Conservation (phyloP, 2,797 vertebrate genomes). For the Anguilla obscura region DNA sequence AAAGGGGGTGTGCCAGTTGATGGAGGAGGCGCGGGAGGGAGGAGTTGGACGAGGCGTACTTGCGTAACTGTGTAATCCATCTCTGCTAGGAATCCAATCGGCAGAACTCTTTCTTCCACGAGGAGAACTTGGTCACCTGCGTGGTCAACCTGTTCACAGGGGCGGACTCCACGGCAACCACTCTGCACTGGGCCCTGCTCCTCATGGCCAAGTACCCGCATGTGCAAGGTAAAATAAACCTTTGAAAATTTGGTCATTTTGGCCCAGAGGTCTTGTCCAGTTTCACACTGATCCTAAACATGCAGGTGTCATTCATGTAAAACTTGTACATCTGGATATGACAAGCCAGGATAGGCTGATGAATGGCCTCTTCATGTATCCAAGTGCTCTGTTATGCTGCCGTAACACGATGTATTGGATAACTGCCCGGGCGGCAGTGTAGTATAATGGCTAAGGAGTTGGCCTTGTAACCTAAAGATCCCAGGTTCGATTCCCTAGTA, state of each 20-base stretch:
- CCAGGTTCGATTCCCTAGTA: too few species aligned
- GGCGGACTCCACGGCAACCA: slow-evolving; percentile 23
- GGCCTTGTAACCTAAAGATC: too few species aligned
- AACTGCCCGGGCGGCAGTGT: too few species aligned
- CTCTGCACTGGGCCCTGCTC: slow-evolving; percentile 31
- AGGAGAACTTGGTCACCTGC: neutral
- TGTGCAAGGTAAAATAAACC: slow-evolving; percentile 26
- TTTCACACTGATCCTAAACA: neutral
- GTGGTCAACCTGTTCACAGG: slow-evolving; percentile 34
- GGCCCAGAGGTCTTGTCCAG: neutral
- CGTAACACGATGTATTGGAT: too few species aligned
- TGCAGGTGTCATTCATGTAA: neutral
- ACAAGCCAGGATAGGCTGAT: too few species aligned
- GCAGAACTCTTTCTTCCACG: slow-evolving; percentile 1
- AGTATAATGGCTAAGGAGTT: too few species aligned
- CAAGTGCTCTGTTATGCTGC: neutral
- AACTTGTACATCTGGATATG: neutral
- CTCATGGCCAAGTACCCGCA: slow-evolving; percentile 35
- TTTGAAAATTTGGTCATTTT: neutral
- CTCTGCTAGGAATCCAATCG: neutral
- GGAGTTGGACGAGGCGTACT: too few species aligned
- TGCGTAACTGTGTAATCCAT: neutral
- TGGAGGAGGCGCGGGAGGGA: too few species aligned
- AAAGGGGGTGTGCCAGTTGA: neutral
- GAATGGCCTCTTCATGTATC: neutral